These are phyloP conservation scores for Probosciger aterrimus DNA, from an alignment of 2,113 vertebrate genomes.

Conservation along the genomic window DNA sequence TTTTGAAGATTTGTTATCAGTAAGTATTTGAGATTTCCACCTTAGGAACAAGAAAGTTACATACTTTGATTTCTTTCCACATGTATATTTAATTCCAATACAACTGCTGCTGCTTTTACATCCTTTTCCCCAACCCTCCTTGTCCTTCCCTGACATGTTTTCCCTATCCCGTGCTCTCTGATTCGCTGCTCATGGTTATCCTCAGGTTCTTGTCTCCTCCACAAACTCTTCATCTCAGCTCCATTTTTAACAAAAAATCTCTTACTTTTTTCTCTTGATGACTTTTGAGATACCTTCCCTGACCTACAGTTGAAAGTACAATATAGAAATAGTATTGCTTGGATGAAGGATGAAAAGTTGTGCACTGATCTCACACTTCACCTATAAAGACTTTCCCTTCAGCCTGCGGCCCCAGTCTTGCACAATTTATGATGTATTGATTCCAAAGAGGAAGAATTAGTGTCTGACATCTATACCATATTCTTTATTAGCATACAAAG, in stretches of 20 bases:
- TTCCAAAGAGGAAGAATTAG: slow-evolving; percentile 17
- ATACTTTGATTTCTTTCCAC: background rate
- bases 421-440: slow-evolving; percentile 33
- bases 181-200: background rate
- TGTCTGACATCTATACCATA: background rate
- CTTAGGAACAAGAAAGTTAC: background rate
- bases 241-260: background rate
- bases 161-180: background rate
- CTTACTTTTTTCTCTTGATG: background rate
- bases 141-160: background rate
- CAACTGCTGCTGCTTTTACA: background rate
- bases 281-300: background rate
- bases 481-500: slow-evolving; percentile 18
- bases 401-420: background rate
- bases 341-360: background rate
- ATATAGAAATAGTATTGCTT: background rate
- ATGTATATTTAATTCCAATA: background rate
- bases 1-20: background rate
- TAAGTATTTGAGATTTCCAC: background rate
- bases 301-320: background rate
- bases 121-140: background rate
- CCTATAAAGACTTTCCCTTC: background rate
- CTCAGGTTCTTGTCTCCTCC: background rate
- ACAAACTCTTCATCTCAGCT: background rate
- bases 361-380: background rate